These are phyloP conservation scores for Acanthosoma haemorrhoidale DNA, from an alignment of 2,888 invertebrate species.

Conservation along the genomic window DNA sequence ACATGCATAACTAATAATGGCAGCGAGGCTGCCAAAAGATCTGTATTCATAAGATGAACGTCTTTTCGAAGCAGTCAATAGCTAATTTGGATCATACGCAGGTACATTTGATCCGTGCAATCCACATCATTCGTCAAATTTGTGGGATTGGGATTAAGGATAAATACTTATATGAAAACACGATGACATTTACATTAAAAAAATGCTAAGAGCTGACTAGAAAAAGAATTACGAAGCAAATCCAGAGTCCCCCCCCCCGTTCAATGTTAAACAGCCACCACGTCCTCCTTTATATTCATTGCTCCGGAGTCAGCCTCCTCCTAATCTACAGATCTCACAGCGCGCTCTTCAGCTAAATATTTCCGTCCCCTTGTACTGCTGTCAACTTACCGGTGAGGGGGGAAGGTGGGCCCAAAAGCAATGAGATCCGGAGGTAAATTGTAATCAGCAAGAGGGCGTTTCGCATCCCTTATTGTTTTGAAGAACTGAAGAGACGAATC, in stretches of 20 bases:
- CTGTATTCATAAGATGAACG: too few relatives aligned
- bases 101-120: too few relatives aligned
- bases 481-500: too few relatives aligned
- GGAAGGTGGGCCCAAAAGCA: neutral
- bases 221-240: neutral
- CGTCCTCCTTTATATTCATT: constrained; percentile 12
- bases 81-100: too few relatives aligned
- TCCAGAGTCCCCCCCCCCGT: neutral
- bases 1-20: too few relatives aligned
- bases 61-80: too few relatives aligned
- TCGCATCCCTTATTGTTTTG: neutral
- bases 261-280: neutral
- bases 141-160: too few relatives aligned
- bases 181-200: too few relatives aligned
- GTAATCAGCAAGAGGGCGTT: neutral
- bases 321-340: neutral
- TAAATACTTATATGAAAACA: too few relatives aligned
- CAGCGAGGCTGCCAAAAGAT: too few relatives aligned
- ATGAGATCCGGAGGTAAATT: neutral
- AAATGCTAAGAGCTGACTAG: too few relatives aligned
- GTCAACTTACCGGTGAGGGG: neutral
- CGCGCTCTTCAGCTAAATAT: neutral
- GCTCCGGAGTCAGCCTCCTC: neutral
- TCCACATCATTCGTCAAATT: too few relatives aligned
- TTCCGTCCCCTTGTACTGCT: constrained; percentile 4